Evolutionary conservation across 1,140 invertebrate species (phyloP), one percentile per base, ranked within the genome.

Genomic region (Agrypnia vestita): DNA sequence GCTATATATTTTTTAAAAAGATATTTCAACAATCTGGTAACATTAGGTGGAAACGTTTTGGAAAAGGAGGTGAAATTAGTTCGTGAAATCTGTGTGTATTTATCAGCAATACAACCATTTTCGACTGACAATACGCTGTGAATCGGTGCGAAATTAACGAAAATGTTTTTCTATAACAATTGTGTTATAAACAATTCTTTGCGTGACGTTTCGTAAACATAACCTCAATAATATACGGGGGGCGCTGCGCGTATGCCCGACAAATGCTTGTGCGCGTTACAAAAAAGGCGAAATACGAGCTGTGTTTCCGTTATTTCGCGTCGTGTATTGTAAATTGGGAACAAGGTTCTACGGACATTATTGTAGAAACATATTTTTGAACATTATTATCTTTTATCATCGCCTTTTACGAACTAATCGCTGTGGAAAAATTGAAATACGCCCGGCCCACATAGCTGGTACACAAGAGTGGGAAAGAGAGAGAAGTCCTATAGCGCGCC

Each of bases 401-500:
- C 59, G 17, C 73, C 55, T 75, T 46, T 59, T 64, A 64, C 56
- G 59, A 64, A 69, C 75, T 51, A 69, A 77, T 64, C 75, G 61
- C 44, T n/a, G 49, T 53, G 47, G 17, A 77, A 77, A 77, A 77
- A 77, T 77, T 49, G 46, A 77, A 64, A 77, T 77, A 64, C 44
- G 75, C 75, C 75, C 75, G 61, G 62, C 75, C 75, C 75, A 69
- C 75, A 69, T 77, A 77, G 44, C 25, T 55, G 47, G 61, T 53
- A 21, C 19, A 64, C 17, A 10, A n/a, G 61, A 67, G 47, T 46
- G 49, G 19, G 75, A 43, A 9, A 55, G 75, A 77, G 46, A 12
- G 62, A 64, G 75, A 77, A 13, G 61, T 3, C 21, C 11, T 4
- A 62, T 61, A 7, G 12, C 43, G 35, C 55, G 56, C 44, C 44